phyloP scores from a whole-genome alignment of 2,113 vertebrate species.

The Macroglossus sobrinus region DNA sequence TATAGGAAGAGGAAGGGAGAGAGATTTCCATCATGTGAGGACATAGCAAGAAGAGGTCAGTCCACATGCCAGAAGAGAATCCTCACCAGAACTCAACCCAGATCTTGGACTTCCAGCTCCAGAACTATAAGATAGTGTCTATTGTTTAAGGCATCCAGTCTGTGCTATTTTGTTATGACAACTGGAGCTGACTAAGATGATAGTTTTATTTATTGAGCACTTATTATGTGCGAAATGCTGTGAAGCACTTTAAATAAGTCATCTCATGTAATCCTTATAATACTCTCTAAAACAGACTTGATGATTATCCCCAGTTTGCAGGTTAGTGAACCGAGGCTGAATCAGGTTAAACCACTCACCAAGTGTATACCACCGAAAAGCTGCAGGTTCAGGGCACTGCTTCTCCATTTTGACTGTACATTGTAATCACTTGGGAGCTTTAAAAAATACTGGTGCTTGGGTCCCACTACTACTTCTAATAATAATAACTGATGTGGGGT shows the following conservation, averaged over 20 bases:
- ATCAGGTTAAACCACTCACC: not conserved
- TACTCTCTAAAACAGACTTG: not conserved
- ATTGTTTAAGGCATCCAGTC: not conserved
- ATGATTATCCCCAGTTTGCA: not conserved
- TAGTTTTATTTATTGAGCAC: not conserved
- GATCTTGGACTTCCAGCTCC: not conserved
- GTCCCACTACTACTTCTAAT: not conserved
- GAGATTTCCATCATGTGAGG: not conserved
- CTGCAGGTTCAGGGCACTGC: not conserved
- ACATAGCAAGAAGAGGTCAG: not conserved
- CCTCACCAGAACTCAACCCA: not conserved
- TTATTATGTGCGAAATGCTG: not conserved
- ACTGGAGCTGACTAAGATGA: not conserved
- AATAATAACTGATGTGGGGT: not conserved
- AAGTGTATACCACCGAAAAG: not conserved
- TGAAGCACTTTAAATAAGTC: not conserved
- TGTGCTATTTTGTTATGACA: not conserved
- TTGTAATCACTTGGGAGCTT: not conserved
- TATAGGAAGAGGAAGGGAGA: not conserved
- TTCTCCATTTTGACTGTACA: not conserved
- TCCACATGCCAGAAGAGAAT: not conserved
- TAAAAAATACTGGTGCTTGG: not conserved
- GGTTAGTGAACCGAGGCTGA: conserved; percentile 16
- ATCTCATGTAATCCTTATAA: not conserved
- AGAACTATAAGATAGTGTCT: not conserved